These are phyloP conservation scores for Harpalus rufipes DNA, from an alignment of 2,888 invertebrate genomes.

Conservation along the genomic window DNA sequence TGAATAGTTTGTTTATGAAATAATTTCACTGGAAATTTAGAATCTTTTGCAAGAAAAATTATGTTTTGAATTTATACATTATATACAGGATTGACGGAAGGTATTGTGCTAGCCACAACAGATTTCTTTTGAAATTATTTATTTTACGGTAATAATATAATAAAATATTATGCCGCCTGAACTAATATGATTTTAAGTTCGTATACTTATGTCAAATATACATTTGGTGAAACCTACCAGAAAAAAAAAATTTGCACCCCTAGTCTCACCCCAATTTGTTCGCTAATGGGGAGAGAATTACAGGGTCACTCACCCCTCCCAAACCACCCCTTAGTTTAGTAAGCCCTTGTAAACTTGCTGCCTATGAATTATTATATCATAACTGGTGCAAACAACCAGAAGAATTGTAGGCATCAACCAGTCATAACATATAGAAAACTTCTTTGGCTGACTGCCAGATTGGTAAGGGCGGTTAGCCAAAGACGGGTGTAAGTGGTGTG, in stretches of 20 bases:
- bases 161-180: too few relatives aligned
- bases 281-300: conserved; percentile 63
- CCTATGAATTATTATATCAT: conserved; percentile 75
- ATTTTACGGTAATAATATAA: too few relatives aligned
- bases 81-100: too few relatives aligned
- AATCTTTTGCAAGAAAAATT: too few relatives aligned
- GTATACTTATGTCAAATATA: neutral
- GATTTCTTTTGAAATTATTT: too few relatives aligned
- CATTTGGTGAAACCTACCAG: neutral
- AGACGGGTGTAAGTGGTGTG: conserved; percentile 76
- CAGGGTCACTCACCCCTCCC: conserved; percentile 34
- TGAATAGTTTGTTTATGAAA: too few relatives aligned
- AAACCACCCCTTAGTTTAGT: conserved; percentile 13
- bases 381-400: conserved; percentile 71
- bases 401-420: neutral
- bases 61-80: too few relatives aligned
- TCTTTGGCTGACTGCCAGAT: conserved; percentile 42
- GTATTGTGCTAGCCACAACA: too few relatives aligned
- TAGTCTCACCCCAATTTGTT: conserved; percentile 59
- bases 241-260: neutral
- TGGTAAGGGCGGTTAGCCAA: conserved; percentile 70
- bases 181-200: too few relatives aligned
- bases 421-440: conserved; percentile 41
- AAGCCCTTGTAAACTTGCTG: conserved; percentile 68
- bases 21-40: too few relatives aligned